Conservation (phyloP, 1,140 invertebrate genomes). For the Drosophila yakuba region DNA sequence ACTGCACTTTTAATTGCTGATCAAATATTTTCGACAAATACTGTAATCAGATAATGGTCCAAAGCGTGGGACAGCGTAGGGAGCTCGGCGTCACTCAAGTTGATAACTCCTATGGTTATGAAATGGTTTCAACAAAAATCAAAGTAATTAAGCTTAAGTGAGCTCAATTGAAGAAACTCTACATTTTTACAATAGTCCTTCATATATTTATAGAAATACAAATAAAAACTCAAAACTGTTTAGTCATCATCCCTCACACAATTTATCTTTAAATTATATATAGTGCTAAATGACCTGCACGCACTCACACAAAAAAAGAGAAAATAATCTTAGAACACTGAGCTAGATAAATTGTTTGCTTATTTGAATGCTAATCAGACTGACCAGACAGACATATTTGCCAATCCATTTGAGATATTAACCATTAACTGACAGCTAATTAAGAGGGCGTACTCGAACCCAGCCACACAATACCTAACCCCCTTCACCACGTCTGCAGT, state of each 20-base stretch:
- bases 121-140: not conserved
- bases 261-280: not conserved
- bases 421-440: conserved; percentile 61
- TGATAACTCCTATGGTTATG: conserved; percentile 6
- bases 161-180: too few relatives aligned
- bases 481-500: not conserved
- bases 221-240: too few relatives aligned
- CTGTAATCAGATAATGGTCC: conserved; percentile 62
- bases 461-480: not conserved
- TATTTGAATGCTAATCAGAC: conserved; percentile 53
- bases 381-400: conserved; percentile 52
- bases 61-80: not conserved
- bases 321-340: not conserved
- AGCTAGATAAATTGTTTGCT: conserved; percentile 27
- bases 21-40: conserved; percentile 78
- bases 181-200: too few relatives aligned
- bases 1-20: conserved; percentile 71
- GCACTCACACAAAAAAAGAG: not conserved
- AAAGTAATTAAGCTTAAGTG: too few relatives aligned
- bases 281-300: not conserved
- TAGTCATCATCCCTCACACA: too few relatives aligned
- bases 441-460: conserved; percentile 29
- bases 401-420: conserved; percentile 64
- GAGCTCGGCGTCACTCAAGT: not conserved
- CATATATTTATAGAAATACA: too few relatives aligned